Conservation (phyloP, 2,113 vertebrate species). For the Perca flavescens region DNA sequence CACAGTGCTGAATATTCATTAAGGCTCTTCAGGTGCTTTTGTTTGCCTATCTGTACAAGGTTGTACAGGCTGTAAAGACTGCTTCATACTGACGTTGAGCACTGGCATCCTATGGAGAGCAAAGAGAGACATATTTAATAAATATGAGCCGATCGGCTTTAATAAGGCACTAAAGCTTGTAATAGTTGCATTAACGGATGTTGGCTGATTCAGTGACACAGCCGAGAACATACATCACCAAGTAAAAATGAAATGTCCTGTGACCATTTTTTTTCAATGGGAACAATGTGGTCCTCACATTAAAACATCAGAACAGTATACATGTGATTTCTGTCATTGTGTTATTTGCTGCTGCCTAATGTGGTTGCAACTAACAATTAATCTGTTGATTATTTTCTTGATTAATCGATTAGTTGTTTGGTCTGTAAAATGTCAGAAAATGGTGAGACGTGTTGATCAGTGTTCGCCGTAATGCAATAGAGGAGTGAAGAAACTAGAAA, state of each 20-base stretch:
- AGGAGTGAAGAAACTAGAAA: too few relatives aligned
- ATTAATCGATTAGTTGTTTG: too few relatives aligned
- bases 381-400: too few relatives aligned
- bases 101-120: slow-evolving; percentile 39
- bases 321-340: too few relatives aligned
- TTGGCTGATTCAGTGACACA: background rate
- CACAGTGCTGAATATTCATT: slow-evolving; percentile 4
- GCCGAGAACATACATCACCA: background rate
- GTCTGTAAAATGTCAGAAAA: too few relatives aligned
- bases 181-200: background rate
- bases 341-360: too few relatives aligned
- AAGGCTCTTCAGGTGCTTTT: slow-evolving; percentile 24
- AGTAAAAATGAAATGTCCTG: background rate
- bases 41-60: slow-evolving; percentile 11
- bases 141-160: background rate
- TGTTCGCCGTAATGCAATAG: too few relatives aligned
- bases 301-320: too few relatives aligned
- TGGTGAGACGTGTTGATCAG: too few relatives aligned
- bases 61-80: background rate
- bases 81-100: background rate
- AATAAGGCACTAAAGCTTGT: background rate
- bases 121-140: background rate
- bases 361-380: too few relatives aligned
- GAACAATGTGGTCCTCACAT: too few relatives aligned
- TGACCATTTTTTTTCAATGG: too few relatives aligned